phyloP scores from a whole-genome alignment of 2,113 vertebrate species.

The Bos indicus region DNA sequence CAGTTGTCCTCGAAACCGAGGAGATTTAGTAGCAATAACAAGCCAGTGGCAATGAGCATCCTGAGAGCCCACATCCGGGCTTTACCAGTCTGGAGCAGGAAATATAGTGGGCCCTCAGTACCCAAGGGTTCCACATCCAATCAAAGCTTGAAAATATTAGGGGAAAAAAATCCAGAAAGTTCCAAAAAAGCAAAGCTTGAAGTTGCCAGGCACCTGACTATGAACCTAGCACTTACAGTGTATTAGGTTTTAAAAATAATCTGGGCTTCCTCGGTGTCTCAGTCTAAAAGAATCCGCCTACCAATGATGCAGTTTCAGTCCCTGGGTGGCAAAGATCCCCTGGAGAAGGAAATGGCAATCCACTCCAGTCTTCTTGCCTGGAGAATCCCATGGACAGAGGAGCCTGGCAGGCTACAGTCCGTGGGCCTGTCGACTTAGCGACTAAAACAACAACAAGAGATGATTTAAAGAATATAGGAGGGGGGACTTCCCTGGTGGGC shows the following conservation, averaged over 20 bases:
- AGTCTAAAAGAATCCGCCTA: not conserved
- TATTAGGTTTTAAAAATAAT: not conserved
- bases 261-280: not conserved
- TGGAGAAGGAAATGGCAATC: not conserved
- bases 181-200: not conserved
- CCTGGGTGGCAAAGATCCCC: not conserved
- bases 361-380: not conserved
- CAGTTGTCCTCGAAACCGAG: not conserved
- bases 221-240: too few species aligned
- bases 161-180: not conserved
- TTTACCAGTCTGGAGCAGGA: not conserved
- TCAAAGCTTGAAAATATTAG: not conserved
- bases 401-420: not conserved
- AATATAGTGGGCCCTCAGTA: not conserved
- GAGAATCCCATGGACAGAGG: not conserved
- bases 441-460: too few species aligned
- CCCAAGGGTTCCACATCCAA: not conserved
- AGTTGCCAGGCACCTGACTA: not conserved
- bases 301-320: not conserved
- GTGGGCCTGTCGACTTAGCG: accelerated
- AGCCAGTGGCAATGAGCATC: not conserved
- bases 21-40: not conserved
- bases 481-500: not conserved
- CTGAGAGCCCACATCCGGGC: not conserved
- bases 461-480: not conserved